Evolutionary conservation across 1,140 invertebrate species (phyloP), one percentile per base, ranked within the genome.

Genomic region (Planococcus citri): DNA sequence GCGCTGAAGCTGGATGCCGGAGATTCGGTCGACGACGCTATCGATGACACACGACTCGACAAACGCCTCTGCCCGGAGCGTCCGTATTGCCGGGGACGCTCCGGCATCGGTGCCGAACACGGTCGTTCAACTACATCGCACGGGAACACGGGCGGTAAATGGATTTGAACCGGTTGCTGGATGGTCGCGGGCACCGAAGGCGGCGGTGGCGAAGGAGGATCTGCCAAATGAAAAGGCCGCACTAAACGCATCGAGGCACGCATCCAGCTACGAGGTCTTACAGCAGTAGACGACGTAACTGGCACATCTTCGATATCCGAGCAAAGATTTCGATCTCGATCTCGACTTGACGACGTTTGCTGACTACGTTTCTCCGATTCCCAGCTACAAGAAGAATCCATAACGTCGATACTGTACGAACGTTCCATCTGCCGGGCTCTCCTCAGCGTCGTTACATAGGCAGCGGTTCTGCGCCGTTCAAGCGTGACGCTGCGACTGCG

Each of bases 201-300:
- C 60, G 60, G 60, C 22, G 2, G 2, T 17, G 51, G 51, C 51
- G 17, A n/a, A 6, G 57, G 57, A 6, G 57, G 60, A 64, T 64
- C 60, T 4, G 60, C 60, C 60, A 64, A 64, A 10, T 64, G 60
- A 64, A 64, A 64, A 4, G 60, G 60, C 17, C 60, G 60, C 60
- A 64, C 60, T 24, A 64, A 64, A 64, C 60, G 60, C 60, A 64
- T 64, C 12, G 60, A 64, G 22, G 60, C 60, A 64, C 60, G 60
- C 25, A 64, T 64, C 60, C 60, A 64, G 25, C 60, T 64, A 64
- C 25, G 60, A 12, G 60, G 60, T 51, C 41, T 51, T 17, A 51
- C 41, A 20, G 12, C 20, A 64, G 6, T n/a, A n/a, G 6, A 4
- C 57, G 57, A 20, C n/a, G n/a, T n/a, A n/a, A n/a, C n/a, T n/a